Evolutionary conservation across 2,888 invertebrate genomes (phyloP).

Genomic region (Tetrapedia diversipes): DNA sequence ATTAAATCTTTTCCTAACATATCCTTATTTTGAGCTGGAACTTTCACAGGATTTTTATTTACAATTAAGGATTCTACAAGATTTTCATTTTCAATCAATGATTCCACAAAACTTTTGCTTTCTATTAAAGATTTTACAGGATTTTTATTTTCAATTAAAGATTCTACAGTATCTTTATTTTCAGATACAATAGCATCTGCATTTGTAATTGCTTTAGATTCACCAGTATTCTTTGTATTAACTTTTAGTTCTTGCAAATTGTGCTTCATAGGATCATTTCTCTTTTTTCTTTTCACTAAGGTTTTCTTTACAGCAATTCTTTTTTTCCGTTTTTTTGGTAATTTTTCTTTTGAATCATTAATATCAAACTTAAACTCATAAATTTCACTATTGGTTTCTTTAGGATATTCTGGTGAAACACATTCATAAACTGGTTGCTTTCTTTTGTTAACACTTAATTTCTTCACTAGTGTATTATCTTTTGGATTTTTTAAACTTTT

Average conservation of each 20-base stretch:
- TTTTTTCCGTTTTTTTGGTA: slow-evolving; percentile 55
- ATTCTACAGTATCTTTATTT: not conserved
- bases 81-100: not conserved
- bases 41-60: not conserved
- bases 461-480: slow-evolving; percentile 39
- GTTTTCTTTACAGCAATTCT: slow-evolving; percentile 28
- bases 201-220: not conserved
- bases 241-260: not conserved
- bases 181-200: not conserved
- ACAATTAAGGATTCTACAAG: not conserved
- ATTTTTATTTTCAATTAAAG: not conserved
- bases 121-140: not conserved
- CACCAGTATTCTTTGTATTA: not conserved
- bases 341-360: slow-evolving; percentile 65
- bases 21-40: no score
- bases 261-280: slow-evolving; percentile 1
- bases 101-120: not conserved
- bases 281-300: slow-evolving; percentile 17
- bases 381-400: slow-evolving; percentile 49
- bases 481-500: slow-evolving; percentile 42
- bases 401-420: slow-evolving; percentile 45
- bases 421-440: slow-evolving; percentile 66
- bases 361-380: slow-evolving; percentile 70
- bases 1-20: not conserved
- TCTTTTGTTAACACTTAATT: not conserved